Conservation (phyloP, 2,797 vertebrate genomes). For the Falco peregrinus region DNA sequence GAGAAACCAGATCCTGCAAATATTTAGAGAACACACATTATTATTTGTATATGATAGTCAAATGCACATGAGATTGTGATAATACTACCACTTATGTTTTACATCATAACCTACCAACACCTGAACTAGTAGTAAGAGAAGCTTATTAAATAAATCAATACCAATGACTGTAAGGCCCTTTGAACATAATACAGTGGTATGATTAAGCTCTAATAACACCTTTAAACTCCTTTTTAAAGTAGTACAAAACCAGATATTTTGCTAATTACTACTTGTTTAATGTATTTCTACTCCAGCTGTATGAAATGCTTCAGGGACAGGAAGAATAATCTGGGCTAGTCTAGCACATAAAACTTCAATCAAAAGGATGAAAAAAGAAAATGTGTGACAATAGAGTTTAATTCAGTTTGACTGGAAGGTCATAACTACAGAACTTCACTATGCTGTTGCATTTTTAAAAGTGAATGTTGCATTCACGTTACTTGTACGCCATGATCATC, state of each 20-base stretch:
- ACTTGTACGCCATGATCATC: neutral
- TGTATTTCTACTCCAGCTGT: neutral
- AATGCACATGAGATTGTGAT: neutral
- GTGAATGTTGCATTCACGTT: neutral
- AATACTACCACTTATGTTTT: neutral
- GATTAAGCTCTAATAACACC: neutral
- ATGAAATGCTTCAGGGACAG: neutral
- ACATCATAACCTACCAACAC: neutral
- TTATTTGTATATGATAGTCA: neutral
- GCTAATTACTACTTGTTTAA: neutral
- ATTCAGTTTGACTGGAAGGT: neutral
- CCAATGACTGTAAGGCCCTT: neutral
- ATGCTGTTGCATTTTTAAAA: neutral
- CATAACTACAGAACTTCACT: neutral
- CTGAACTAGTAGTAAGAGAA: neutral
- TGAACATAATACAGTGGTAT: neutral
- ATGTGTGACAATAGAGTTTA: neutral
- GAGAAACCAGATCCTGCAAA: slow-evolving; percentile 92
- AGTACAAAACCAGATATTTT: neutral
- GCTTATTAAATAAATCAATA: neutral
- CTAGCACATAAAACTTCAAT: neutral
- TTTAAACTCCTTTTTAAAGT: neutral
- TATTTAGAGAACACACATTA: neutral
- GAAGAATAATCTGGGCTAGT: neutral
- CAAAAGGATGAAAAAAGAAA: neutral